Evolutionary conservation across 2,888 invertebrate genomes (phyloP).

Genomic region (Hetaerina titia): DNA sequence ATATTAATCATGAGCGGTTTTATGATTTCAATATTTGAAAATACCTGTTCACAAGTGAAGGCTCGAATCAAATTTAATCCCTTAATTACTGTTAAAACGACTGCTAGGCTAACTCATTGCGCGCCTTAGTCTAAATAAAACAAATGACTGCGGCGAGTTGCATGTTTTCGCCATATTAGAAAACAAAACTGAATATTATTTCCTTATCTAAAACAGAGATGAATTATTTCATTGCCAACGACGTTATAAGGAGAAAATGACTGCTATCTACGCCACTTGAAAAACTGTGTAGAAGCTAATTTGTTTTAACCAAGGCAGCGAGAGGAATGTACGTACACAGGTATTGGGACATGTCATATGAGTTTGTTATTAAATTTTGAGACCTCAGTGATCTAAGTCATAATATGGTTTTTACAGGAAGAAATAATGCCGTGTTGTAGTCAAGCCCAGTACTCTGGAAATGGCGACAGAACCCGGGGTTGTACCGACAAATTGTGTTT

Average conservation of each 20-base stretch:
- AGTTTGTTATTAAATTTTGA: not conserved
- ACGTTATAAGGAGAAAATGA: slow-evolving; percentile 56
- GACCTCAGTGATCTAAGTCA: not conserved
- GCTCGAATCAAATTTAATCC: too few species aligned
- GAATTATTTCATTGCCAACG: not conserved
- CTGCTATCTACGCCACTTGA: not conserved
- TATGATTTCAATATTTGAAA: too few species aligned
- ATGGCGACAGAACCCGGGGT: slow-evolving; percentile 79
- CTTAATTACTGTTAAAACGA: too few species aligned
- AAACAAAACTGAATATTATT: slow-evolving; percentile 33
- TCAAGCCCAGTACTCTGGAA: slow-evolving; percentile 49
- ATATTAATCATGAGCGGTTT: too few species aligned
- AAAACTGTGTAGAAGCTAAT: not conserved
- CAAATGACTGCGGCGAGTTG: slow-evolving; percentile 16
- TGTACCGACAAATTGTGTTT: slow-evolving; percentile 93
- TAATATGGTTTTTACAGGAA: slow-evolving; percentile 28
- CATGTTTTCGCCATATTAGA: slow-evolving; percentile 57
- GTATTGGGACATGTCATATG: not conserved
- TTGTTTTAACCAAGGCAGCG: not conserved
- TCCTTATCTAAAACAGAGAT: slow-evolving; percentile 31
- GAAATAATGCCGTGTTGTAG: slow-evolving; percentile 67
- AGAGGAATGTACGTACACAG: not conserved
- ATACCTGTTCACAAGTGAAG: too few species aligned
- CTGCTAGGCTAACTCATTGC: not conserved
- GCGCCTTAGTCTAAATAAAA: not conserved